Conservation (phyloP, 2,888 invertebrate genomes). For the Lutraria lutraria region DNA sequence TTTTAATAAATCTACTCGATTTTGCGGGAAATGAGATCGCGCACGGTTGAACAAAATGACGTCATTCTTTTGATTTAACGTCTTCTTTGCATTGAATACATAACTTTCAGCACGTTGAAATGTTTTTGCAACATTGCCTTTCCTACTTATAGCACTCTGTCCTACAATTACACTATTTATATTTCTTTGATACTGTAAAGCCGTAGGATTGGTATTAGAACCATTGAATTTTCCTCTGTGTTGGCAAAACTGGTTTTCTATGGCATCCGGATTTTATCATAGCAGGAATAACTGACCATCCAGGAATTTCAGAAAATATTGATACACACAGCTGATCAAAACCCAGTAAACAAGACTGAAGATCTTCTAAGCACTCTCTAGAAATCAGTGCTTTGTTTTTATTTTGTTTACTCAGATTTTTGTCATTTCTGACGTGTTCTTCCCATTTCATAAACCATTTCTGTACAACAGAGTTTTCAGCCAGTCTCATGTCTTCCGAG, state of each 20-base stretch:
- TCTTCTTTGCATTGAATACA: not conserved
- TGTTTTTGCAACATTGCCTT: conserved; percentile 31
- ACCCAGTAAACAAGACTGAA: conserved; percentile 38
- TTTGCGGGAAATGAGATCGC: no score
- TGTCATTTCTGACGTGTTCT: not conserved
- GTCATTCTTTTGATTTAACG: not conserved
- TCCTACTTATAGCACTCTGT: conserved; percentile 47
- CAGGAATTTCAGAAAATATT: not conserved
- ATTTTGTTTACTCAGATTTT: not conserved
- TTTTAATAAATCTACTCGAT: no score
- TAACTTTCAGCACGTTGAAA: not conserved
- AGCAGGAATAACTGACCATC: conserved; percentile 40
- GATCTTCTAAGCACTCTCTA: not conserved
- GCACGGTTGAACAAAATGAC: no score
- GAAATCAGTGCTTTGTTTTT: not conserved
- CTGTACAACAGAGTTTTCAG: not conserved
- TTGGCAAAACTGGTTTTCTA: conserved; percentile 56
- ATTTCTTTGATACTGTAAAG: conserved; percentile 49
- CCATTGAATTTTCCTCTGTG: conserved; percentile 57
- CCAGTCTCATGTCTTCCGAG: not conserved
- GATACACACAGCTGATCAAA: conserved; percentile 26
- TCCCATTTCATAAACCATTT: conserved; percentile 31
- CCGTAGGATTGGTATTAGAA: conserved; percentile 62
- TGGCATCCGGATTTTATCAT: conserved; percentile 55
- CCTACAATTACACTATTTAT: conserved; percentile 59